These are phyloP conservation scores for Pangasius mekongensis DNA, from an alignment of 2,797 vertebrate genomes.

Conservation along the genomic window DNA sequence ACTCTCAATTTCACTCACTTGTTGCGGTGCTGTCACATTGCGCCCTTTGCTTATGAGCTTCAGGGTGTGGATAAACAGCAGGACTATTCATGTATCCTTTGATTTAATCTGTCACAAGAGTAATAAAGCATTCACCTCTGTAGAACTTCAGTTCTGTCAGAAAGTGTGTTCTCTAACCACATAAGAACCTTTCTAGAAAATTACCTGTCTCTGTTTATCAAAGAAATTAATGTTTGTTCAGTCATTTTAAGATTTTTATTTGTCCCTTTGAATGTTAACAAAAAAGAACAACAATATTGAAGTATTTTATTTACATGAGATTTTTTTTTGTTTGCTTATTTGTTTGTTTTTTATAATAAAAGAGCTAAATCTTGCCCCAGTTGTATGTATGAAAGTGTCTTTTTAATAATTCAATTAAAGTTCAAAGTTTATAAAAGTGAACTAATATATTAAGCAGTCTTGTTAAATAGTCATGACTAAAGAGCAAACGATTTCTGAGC, in stretches of 20 bases:
- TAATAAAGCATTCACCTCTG: slow-evolving; percentile 49
- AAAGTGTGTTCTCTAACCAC: slow-evolving; percentile 33
- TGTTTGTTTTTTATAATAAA: neutral
- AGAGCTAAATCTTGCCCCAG: neutral
- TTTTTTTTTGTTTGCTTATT: neutral
- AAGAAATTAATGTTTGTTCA: neutral
- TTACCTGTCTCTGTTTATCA: slow-evolving; percentile 1
- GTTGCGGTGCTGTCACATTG: slow-evolving; percentile 56
- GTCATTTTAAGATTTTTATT: neutral
- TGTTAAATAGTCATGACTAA: neutral
- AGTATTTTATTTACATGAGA: neutral
- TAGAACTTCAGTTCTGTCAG: slow-evolving; percentile 42
- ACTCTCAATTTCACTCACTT: slow-evolving; percentile 51
- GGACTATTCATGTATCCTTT: slow-evolving; percentile 58
- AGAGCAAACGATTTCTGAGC: neutral
- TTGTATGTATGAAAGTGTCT: neutral
- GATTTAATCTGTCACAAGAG: slow-evolving; percentile 59
- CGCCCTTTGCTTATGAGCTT: slow-evolving; percentile 38
- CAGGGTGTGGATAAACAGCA: slow-evolving; percentile 46
- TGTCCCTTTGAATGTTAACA: neutral
- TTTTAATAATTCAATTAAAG: neutral
- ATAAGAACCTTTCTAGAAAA: slow-evolving; percentile 38
- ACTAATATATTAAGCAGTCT: neutral
- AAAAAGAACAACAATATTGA: neutral
- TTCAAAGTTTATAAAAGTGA: neutral